Conservation (phyloP, 2,113 vertebrate species). For the Nymphicus hollandicus region DNA sequence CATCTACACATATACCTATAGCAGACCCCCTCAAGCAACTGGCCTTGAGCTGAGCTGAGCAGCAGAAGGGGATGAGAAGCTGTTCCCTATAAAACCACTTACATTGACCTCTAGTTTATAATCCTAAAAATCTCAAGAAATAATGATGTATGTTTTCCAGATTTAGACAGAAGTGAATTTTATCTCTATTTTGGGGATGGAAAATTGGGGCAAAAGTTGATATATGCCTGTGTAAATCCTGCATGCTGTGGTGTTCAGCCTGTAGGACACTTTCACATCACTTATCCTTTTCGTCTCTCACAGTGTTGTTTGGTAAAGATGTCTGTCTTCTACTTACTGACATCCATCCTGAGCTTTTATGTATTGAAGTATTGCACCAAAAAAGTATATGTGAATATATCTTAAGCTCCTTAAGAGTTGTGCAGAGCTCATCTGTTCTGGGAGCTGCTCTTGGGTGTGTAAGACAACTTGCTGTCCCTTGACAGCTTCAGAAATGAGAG, state of each 20-base stretch:
- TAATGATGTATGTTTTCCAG: not conserved
- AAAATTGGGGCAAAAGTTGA: not conserved
- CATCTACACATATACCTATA: not conserved
- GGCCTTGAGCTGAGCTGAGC: not conserved
- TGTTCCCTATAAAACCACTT: not conserved
- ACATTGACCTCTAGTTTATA: not conserved
- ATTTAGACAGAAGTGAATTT: not conserved
- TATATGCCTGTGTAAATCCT: not conserved
- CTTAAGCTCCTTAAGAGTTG: not conserved
- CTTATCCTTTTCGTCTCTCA: not conserved
- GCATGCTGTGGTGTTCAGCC: not conserved
- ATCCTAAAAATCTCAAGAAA: not conserved
- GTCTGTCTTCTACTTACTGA: not conserved
- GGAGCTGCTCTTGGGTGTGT: not conserved
- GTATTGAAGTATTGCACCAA: not conserved
- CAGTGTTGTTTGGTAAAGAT: not conserved
- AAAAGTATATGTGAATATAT: not conserved
- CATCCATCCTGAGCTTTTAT: not conserved
- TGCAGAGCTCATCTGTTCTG: not conserved
- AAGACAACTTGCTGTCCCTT: not conserved
- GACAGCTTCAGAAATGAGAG: not conserved
- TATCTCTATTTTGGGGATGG: not conserved
- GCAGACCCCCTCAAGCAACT: not conserved
- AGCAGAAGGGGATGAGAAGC: not conserved
- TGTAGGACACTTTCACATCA: not conserved